Evolutionary conservation across 2,888 invertebrate genomes (phyloP).

Genomic region (Cataglyphis altisquamis): DNA sequence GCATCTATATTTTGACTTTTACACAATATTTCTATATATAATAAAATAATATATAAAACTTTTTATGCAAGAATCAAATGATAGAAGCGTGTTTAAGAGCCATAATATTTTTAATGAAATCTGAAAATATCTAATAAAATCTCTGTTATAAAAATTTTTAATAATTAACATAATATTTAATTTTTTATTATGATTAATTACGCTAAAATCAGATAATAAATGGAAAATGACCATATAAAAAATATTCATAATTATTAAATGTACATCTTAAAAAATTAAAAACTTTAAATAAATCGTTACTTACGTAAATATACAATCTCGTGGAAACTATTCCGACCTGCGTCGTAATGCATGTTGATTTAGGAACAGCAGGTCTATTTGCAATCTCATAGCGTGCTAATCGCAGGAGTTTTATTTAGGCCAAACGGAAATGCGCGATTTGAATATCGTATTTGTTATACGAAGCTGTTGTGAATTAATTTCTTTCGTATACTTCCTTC

Average conservation of each 20-base stretch:
- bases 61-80: too few species aligned
- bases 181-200: background rate
- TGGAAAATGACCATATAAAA: background rate
- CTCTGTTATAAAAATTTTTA: background rate
- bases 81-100: background rate
- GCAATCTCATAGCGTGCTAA: conserved; percentile 60
- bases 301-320: background rate
- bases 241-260: background rate
- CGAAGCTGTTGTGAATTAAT: background rate
- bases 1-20: too few species aligned
- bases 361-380: conserved; percentile 58
- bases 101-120: background rate
- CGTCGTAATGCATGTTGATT: background rate
- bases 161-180: background rate
- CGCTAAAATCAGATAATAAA: background rate
- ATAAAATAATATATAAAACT: background rate
- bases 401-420: conserved; percentile 64
- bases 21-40: background rate
- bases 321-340: background rate
- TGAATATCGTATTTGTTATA: conserved; percentile 57
- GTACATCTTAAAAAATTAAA: background rate
- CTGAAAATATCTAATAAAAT: background rate
- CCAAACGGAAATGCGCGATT: conserved; percentile 65
- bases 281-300: background rate
- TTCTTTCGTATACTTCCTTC: background rate